A percentile compares a stretch with the other conserved stretches of the same genome.
phyloP scores from a whole-genome alignment of 2,113 vertebrate genomes.

The Loxodonta africana region DNA sequence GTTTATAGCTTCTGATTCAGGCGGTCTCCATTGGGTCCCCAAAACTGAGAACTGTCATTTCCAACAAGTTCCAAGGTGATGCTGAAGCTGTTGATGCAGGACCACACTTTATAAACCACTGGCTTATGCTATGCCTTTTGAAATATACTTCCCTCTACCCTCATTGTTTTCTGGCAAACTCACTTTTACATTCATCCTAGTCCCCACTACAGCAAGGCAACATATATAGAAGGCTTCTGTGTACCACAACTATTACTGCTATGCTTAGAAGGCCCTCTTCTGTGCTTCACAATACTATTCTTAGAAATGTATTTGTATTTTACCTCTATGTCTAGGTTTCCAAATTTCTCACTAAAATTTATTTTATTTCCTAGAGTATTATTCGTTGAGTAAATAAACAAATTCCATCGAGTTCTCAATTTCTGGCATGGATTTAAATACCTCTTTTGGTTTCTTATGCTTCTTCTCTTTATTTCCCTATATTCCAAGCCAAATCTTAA shows the following conservation, averaged over 20 bases:
- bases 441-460: neutral
- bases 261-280: neutral
- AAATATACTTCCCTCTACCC: neutral
- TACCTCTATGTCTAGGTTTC: neutral
- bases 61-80: no score
- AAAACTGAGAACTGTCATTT: neutral
- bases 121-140: neutral
- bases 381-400: neutral
- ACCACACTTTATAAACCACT: neutral
- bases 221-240: neutral
- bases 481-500: neutral
- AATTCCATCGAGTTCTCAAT: neutral
- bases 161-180: neutral
- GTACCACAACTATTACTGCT: neutral
- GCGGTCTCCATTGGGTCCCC: neutral
- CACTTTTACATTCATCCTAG: neutral
- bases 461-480: neutral
- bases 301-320: neutral
- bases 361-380: neutral
- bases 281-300: neutral
- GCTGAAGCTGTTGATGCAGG: neutral
- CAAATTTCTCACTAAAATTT: neutral
- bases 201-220: neutral
- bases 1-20: neutral
- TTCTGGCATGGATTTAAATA: neutral